Evolutionary conservation across 2,888 invertebrate genomes (phyloP), one percentile per base, ranked within the genome.

Genomic region (Ommatoiulus sabulosus): DNA sequence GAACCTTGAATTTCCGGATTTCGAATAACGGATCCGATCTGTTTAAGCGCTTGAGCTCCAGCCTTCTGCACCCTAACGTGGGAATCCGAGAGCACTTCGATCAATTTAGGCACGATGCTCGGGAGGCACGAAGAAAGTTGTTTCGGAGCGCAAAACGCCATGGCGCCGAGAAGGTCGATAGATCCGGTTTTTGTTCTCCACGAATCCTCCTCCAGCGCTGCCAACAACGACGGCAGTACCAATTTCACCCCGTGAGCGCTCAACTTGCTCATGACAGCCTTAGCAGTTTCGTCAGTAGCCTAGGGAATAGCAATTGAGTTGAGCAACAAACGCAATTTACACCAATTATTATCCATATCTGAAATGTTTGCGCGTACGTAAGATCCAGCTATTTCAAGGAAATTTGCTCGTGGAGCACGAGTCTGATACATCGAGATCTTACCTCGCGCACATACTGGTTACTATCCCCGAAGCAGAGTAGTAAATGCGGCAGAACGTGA

Each of bases 111-210:
- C 89, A 99, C 99, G 92, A 99, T 99, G 92, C 96, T 97, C 2
- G 99, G 99, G 91, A 99, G 94, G 93, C 99, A 99, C 0, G 98
- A 98, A 5, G 99, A 99, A 90, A 99, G 94, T 93, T 99, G 99
- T 93, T 99, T 98, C 0, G 99, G 99, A 0, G 99, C 99, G 93
- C 99, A 99, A 93, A 96, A 98, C 0, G 99, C 99, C 99, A 99
- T 99, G 15, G 98, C 97, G 12, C 99, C 99, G 44, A 99, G 94
- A 88, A 99, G 93, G 92, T 99, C 99, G 89, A 99, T 97, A 0
- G 98, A 98, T 48, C 96, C 97, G 8, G 97, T 97, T 93, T 99
- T 99, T 0, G 99, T 99, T 92, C 99, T 94, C 99, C 99, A 99
- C 20, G 98, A 98, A 93, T 99, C 99, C 92, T 99, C 98, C 92